These are phyloP conservation scores for Corapipo altera DNA, from an alignment of 2,113 vertebrate genomes.

Conservation along the genomic window DNA sequence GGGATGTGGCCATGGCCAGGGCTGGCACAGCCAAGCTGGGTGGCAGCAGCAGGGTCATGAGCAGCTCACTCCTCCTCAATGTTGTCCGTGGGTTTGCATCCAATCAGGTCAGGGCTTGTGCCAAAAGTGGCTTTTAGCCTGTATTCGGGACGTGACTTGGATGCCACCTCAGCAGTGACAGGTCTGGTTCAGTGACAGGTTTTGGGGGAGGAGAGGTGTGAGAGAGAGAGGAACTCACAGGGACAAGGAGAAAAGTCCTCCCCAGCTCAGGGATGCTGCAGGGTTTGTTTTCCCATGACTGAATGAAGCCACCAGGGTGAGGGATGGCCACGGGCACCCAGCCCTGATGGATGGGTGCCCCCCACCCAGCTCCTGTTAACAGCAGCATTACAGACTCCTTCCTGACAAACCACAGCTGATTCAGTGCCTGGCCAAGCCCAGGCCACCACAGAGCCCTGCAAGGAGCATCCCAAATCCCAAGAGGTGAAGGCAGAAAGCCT, in stretches of 20 bases:
- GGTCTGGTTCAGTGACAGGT: background rate
- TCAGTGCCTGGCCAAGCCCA: background rate
- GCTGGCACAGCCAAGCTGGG: background rate
- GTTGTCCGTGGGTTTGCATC: background rate
- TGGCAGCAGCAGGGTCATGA: background rate
- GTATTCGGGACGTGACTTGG: background rate
- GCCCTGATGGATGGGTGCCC: background rate
- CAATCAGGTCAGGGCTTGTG: background rate
- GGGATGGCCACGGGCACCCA: rapidly evolving
- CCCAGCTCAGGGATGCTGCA: background rate
- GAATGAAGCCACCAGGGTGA: background rate
- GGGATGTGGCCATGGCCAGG: rapidly evolving
- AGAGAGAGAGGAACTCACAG: background rate
- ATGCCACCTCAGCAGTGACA: background rate
- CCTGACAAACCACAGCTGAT: background rate
- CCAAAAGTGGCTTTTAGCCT: background rate
- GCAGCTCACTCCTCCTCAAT: background rate
- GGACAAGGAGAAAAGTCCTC: background rate
- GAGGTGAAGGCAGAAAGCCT: background rate
- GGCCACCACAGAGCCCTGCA: background rate
- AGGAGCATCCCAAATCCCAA: background rate
- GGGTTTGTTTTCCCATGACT: background rate
- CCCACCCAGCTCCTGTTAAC: background rate
- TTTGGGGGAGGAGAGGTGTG: background rate
- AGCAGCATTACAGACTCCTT: background rate